A percentile compares a stretch with the other conserved stretches of the same genome.
These are phyloP conservation scores for Hydropsyche betteni DNA, from an alignment of 2,888 invertebrate species.

Conservation along the genomic window DNA sequence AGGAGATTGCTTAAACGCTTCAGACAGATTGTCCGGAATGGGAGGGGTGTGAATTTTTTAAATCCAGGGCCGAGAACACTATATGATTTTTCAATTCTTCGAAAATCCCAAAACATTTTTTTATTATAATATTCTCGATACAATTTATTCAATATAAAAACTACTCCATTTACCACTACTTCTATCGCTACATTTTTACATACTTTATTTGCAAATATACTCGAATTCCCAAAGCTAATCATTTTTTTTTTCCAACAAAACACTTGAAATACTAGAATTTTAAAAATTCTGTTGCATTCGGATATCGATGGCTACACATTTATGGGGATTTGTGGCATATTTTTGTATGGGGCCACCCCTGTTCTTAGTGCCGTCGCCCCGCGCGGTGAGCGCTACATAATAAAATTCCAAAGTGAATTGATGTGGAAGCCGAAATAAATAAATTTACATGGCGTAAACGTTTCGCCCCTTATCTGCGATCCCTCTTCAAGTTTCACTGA, in stretches of 20 bases:
- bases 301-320: not conserved
- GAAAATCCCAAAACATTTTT: too few species aligned
- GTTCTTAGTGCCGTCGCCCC: slow-evolving; percentile 24
- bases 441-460: slow-evolving; percentile 42
- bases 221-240: too few species aligned
- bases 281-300: not conserved
- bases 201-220: too few species aligned
- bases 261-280: too few species aligned
- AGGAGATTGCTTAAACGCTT: slow-evolving; percentile 40
- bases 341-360: slow-evolving; percentile 24
- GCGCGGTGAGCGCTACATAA: slow-evolving; percentile 40
- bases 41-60: slow-evolving; percentile 31
- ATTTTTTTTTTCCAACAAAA: too few species aligned
- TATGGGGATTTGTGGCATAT: not conserved
- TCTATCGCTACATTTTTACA: too few species aligned
- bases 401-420: slow-evolving; percentile 51
- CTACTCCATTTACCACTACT: too few species aligned
- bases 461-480: slow-evolving; percentile 41
- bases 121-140: too few species aligned
- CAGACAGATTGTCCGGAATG: slow-evolving; percentile 35
- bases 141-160: too few species aligned
- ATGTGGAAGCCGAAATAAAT: slow-evolving; percentile 49
- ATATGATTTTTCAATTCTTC: not conserved
- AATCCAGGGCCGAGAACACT: slow-evolving; percentile 13
- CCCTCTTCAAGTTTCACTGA: slow-evolving; percentile 31